Base-by-base conservation (phyloP, 2,888 invertebrate species). In the Therioaphis trifolii region DNA sequence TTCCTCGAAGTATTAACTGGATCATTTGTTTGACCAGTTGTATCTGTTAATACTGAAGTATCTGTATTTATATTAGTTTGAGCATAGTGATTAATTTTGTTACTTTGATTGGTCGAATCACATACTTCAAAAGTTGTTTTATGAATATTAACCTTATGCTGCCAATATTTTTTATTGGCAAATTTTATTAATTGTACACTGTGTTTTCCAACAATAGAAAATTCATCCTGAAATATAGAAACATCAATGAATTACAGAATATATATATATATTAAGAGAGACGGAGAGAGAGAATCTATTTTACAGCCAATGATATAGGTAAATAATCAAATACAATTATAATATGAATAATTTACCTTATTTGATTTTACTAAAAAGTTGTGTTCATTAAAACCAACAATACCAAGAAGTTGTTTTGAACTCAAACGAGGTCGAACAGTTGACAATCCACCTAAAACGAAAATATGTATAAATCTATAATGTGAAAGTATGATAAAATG, bases 381-480 rank as follows among this genome's bases (percentile, higher is more conserved):
- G 14, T 69, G 9, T 2, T 27, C 9, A 71, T 55, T 58, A 71
- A 18, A 71, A 55, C 79, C 79, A 27, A 79, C 3, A 27, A 79
- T 35, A 24, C 2, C 7, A 2, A 58, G 14, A n/a, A 55, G n/a
- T 21, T n/a, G 14, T 71, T 14, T 24, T 43, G 52, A 4, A 18
- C 29, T 35, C 3, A 35, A 7, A 7, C 35, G 35, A 55, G 52
- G 49, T 12, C 7, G 9, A 18, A 11, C 3, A 18, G 21, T 18
- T 27, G 61, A 66, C 9, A 35, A 15, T 66, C 29, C 46, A 61
- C n/a, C 75, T 76, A 46, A 76, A 43, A 18, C 18, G 40, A 15
- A 75, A 58, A 75, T 35, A 58, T 11, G 11, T 58, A 4, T 21
- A 2, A 58, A 21, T n/a, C n/a, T n/a, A n/a, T 58, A 24, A 21